Base-by-base conservation (phyloP, 2,888 invertebrate species). In the Caenorhabditis sinica region DNA sequence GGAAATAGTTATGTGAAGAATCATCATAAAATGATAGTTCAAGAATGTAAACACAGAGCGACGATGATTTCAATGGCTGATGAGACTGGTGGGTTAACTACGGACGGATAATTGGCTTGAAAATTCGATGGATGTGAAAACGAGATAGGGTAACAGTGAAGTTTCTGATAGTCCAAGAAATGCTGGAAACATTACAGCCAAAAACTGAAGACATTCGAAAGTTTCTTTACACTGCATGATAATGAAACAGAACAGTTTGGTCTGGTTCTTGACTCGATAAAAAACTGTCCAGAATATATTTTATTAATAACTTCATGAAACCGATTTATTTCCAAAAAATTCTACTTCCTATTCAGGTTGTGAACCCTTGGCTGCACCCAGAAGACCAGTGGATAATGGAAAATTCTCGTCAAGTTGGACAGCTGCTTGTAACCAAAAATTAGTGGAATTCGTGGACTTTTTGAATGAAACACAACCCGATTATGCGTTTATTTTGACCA, bases 1-100 rank as follows among this genome's bases (percentile, higher is more conserved):
- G 87, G 87, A 15, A 87, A 83, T 53, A 85, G 85, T 49, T 85
- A 73, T 28, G 60, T 69, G 8, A 13, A 49, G 15, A 87, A 87
- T 36, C 69, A 82, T 43, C 75, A 72, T 8, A 49, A 76, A 40
- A 49, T 87, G 69, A 33, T 85, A 15, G 74, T 84, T 56, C 79
- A 87, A 53, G 76, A 76, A 25, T 82, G 82, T 33, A 23, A 53
- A 20, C 36, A 66, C 6, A 20, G 69, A 23, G 77, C 83, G 2
- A 28, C 43, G 2, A 45, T 25, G 4, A 61, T 83, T 20, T 15
- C 66, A 5, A 72, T 43, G 51, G 45, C 58, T 33, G 30, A 36
- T 13, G 77, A 77, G 28, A 77, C 23, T 20, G 51, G 51, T 51
- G 6, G 5, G 20, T 51, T 15, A 49, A n/a, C n/a, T n/a, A n/a